These are phyloP conservation scores for Epistrophe grossulariae DNA, from an alignment of 2,888 invertebrate genomes.

Conservation along the genomic window DNA sequence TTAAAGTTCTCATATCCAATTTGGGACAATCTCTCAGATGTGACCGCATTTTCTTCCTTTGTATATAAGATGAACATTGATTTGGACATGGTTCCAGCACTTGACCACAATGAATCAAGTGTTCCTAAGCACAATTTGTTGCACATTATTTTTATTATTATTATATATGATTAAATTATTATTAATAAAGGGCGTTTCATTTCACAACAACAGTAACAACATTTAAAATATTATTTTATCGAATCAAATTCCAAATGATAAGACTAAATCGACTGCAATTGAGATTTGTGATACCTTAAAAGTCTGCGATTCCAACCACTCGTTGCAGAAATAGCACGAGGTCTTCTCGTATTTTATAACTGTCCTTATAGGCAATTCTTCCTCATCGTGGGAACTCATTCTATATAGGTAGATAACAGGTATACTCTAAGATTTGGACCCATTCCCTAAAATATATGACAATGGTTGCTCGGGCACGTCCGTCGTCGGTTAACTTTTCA, in stretches of 20 bases:
- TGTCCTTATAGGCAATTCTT: conserved; percentile 78
- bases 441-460: conserved; percentile 1
- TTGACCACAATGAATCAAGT: conserved; percentile 88
- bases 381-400: conserved; percentile 54
- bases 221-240: conserved; percentile 40
- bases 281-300: conserved; percentile 85
- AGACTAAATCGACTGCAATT: neutral
- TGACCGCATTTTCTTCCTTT: conserved; percentile 86
- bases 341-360: conserved; percentile 84
- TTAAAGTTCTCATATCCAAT: conserved; percentile 75
- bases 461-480: neutral
- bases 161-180: too few species aligned
- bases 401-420: too few species aligned
- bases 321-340: conserved; percentile 88
- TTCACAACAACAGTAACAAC: neutral
- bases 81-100: conserved; percentile 89
- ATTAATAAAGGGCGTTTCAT: conserved; percentile 66
- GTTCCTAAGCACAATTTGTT: conserved; percentile 84
- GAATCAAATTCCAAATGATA: conserved; percentile 38
- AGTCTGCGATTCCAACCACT: conserved; percentile 87
- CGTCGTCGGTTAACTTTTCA: neutral
- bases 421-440: neutral
- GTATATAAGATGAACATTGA: conserved; percentile 89
- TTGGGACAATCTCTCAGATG: conserved; percentile 85
- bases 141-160: neutral